Evolutionary conservation across 2,113 vertebrate genomes (phyloP).

Genomic region (Phyllostomus hastatus): DNA sequence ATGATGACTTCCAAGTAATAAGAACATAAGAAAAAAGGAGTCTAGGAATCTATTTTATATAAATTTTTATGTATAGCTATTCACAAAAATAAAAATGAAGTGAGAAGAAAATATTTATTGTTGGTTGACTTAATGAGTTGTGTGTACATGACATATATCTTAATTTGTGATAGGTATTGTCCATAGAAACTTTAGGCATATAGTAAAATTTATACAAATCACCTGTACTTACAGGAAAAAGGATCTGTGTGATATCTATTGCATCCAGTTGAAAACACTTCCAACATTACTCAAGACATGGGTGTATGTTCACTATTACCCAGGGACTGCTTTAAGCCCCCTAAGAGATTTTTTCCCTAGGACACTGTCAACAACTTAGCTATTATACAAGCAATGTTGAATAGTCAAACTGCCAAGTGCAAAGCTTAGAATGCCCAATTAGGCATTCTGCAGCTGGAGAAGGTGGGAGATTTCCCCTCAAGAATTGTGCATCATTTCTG

Average conservation of each 20-base stretch:
- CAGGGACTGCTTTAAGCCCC: background rate
- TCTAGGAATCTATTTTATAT: background rate
- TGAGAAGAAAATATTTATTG: slow-evolving; percentile 27
- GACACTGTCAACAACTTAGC: slow-evolving; percentile 58
- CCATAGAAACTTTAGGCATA: slow-evolving; percentile 31
- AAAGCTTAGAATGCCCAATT: slow-evolving; percentile 41
- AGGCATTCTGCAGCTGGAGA: slow-evolving; percentile 57
- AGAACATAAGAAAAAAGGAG: background rate
- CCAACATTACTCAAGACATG: slow-evolving; percentile 8
- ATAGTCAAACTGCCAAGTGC: slow-evolving; percentile 53
- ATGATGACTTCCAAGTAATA: background rate
- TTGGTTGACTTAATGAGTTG: background rate
- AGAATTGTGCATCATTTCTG: slow-evolving; percentile 17
- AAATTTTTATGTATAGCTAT: background rate
- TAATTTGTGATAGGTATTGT: background rate
- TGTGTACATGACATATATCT: background rate
- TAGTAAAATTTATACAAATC: background rate
- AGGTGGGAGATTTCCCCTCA: slow-evolving; percentile 65
- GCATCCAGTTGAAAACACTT: background rate
- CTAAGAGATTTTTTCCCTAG: slow-evolving; percentile 47
- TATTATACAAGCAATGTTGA: slow-evolving; percentile 39
- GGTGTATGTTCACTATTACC: slow-evolving; percentile 9
- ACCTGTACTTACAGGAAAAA: background rate
- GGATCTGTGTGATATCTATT: background rate
- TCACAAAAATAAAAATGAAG: slow-evolving; percentile 21